Evolutionary conservation across 2,888 invertebrate species (phyloP).

Genomic region (Slavum lentiscoides): DNA sequence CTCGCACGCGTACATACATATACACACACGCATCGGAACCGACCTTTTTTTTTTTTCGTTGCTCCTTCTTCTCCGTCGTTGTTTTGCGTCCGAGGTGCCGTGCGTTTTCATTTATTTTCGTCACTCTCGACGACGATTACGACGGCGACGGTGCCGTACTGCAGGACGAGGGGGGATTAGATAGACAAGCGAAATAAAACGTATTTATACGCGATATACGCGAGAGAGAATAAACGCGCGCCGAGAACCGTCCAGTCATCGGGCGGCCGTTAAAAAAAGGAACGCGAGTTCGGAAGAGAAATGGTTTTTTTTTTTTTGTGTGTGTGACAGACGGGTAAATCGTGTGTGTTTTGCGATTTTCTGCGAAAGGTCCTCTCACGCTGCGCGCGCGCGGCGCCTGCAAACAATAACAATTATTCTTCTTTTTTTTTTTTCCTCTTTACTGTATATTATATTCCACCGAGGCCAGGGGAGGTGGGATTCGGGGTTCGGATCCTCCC

Average conservation of each 20-base stretch:
- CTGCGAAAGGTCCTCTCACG: conserved; percentile 23
- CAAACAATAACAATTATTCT: conserved; percentile 26
- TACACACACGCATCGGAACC: too few species aligned
- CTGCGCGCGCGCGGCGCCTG: background rate
- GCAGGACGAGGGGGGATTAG: background rate
- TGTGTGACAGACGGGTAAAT: conserved; percentile 52
- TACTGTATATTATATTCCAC: background rate
- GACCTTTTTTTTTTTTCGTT: too few species aligned
- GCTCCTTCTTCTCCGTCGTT: background rate
- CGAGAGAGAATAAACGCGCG: background rate
- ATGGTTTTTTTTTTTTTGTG: conserved; percentile 36
- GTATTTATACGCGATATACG: too few species aligned
- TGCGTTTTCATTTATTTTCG: conserved; percentile 46
- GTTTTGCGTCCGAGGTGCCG: background rate
- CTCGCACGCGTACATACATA: too few species aligned
- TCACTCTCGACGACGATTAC: conserved; percentile 15
- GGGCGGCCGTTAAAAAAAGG: conserved; percentile 40
- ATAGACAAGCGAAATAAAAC: conserved; percentile 28
- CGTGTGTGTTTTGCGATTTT: conserved; percentile 52
- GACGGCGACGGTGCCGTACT: background rate
- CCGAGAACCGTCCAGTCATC: conserved; percentile 37
- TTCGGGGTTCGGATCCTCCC: too few species aligned
- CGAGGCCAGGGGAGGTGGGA: background rate
- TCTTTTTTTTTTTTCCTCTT: background rate
- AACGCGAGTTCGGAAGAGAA: conserved; percentile 36